Conservation (phyloP, 2,113 vertebrate species). For the Gopherus flavomarginatus region DNA sequence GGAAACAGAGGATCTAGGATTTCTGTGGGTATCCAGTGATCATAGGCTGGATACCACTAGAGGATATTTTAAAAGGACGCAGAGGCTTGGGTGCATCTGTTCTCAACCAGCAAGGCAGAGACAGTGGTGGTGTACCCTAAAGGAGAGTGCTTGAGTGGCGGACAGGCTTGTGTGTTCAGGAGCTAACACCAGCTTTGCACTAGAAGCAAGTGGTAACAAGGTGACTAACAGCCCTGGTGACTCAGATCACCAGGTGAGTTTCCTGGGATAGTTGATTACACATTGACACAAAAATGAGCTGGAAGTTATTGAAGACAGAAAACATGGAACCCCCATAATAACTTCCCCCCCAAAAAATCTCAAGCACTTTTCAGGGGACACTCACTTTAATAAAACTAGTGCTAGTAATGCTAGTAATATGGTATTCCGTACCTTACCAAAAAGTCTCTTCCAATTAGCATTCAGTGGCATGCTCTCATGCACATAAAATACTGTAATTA, state of each 20-base stretch:
- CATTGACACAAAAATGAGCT: constrained; percentile 15
- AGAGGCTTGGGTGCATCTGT: not conserved
- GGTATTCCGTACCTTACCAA: not conserved
- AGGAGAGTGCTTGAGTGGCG: not conserved
- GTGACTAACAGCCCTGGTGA: not conserved
- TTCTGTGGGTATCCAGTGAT: not conserved
- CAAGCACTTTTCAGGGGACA: constrained; percentile 30
- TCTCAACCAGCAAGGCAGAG: not conserved
- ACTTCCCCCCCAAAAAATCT: not conserved
- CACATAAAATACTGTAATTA: not conserved
- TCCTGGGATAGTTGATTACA: constrained; percentile 36
- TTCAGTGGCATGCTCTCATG: not conserved
- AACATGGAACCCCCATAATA: not conserved
- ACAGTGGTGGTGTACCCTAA: not conserved
- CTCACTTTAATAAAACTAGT: not conserved
- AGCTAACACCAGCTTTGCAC: not conserved
- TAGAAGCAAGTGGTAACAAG: no score
- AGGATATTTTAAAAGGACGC: not conserved
- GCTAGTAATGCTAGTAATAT: constrained; percentile 1
- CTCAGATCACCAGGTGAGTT: not conserved
- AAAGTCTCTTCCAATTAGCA: not conserved
- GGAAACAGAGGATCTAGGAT: not conserved
- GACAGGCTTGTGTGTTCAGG: not conserved
- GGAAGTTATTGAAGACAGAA: constrained; percentile 25
- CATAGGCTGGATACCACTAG: not conserved